These are phyloP conservation scores for Falco columbarius DNA, from an alignment of 2,797 vertebrate species.

Conservation along the genomic window DNA sequence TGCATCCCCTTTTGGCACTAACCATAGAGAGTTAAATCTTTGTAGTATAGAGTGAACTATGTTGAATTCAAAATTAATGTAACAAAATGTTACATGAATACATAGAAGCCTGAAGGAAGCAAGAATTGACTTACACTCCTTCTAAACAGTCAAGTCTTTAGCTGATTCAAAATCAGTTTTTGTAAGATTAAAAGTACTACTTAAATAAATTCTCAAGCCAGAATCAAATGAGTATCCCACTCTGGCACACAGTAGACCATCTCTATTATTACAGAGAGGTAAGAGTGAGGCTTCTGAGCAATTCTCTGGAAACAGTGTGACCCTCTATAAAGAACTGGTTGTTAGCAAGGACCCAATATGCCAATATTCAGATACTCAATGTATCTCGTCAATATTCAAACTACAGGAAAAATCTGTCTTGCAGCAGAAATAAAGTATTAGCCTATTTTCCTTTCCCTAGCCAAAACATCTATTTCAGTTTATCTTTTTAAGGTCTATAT, in stretches of 20 bases:
- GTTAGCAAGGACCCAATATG: background rate
- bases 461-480: background rate
- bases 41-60: background rate
- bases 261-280: background rate
- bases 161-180: background rate
- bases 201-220: background rate
- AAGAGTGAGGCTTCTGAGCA: background rate
- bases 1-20: fast-evolving
- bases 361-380: background rate
- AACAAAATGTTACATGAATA: background rate
- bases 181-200: background rate
- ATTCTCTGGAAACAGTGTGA: background rate
- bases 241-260: background rate
- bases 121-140: background rate
- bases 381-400: background rate
- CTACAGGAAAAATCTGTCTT: background rate
- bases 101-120: background rate
- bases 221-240: background rate
- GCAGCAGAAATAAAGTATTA: background rate
- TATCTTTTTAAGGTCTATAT: background rate
- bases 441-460: background rate
- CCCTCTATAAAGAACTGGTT: background rate
- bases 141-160: background rate
- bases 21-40: background rate
- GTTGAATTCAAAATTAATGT: background rate